Percentiles rank a stretch among this genome's conserved stretches.
Evolutionary conservation across 2,113 vertebrate genomes (phyloP).

Genomic region (Alouatta palliata): DNA sequence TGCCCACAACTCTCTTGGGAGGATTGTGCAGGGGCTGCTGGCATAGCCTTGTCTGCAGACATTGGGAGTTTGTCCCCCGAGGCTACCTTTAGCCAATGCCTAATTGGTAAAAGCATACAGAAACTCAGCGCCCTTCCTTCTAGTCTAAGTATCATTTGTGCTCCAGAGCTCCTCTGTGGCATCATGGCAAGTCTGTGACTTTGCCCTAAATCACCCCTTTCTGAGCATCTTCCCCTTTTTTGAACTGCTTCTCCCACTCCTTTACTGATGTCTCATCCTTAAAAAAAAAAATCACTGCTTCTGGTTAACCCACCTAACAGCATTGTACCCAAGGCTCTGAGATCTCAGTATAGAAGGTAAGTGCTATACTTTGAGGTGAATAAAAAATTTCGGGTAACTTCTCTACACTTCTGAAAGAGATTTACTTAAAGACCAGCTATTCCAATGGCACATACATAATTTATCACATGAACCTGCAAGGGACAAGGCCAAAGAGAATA

Average conservation of each 20-base stretch:
- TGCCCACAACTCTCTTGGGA: neutral
- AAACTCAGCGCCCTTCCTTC: neutral
- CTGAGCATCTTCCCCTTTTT: neutral
- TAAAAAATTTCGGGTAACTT: neutral
- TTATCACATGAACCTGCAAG: neutral
- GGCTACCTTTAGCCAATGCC: too few relatives aligned
- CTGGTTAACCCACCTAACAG: neutral
- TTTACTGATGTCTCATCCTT: neutral
- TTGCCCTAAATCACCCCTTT: neutral
- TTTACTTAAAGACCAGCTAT: neutral
- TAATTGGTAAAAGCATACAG: too few relatives aligned
- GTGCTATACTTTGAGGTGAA: neutral
- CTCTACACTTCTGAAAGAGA: neutral
- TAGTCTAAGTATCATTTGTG: neutral
- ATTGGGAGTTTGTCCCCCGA: neutral
- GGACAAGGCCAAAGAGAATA: neutral
- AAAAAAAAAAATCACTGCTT: neutral
- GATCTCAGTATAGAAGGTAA: neutral
- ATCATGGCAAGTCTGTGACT: neutral
- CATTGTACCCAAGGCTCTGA: neutral
- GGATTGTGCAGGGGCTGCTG: neutral
- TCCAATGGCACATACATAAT: neutral
- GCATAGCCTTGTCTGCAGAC: neutral
- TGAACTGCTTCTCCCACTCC: neutral
- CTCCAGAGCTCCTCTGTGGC: neutral